Base-by-base conservation (phyloP, 2,113 vertebrate genomes). In the Natator depressus region DNA sequence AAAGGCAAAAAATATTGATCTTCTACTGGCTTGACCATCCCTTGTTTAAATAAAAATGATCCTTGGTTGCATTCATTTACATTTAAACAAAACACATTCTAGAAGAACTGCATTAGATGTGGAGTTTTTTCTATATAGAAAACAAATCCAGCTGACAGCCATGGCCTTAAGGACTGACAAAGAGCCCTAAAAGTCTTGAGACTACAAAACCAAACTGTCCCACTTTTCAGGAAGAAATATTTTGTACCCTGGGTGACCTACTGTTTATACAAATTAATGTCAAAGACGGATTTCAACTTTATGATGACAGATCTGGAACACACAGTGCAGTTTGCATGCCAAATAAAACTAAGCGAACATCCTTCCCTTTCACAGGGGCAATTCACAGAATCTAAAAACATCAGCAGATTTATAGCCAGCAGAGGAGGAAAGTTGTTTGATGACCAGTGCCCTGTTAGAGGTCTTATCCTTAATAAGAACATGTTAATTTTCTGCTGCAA, bases 261-360 rank as follows among this genome's bases (percentile, higher is more conserved):
- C 46, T 4, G 1, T 95, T 96, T 89, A 46, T 85, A 89, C n/a
- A 91, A 95, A 91, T 91, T 90, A 95, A 72, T 78, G 69, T 95
- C 94, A 94, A 89, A 76, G 84, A 89, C n/a, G 25, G 82, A 94
- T 95, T 96, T 96, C 89, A 92, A 59, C 0, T 0, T 75, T 83
- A 46, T 0, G 2, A 92, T 95, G 96, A 95, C 95, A 95, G 87
- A 92, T 95, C 84, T 97, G 89, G 96, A 96, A 65, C n/a, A 57
- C 42, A 47, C 0, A 80, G 11, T 1, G 3, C 7, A 83, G 89
- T 92, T 94, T 94, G 85, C 80, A 16, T n/a, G 85, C 95, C 90
- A 91, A 89, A 85, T 93, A 53, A 90, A 82, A 91, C 93, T 83
- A 87, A 27, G 8, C 6, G 81, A 76, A 90, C 53, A 35, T 87